These are phyloP conservation scores for Holcopasites calliopsidis DNA, from an alignment of 1,140 invertebrate genomes.

Conservation along the genomic window DNA sequence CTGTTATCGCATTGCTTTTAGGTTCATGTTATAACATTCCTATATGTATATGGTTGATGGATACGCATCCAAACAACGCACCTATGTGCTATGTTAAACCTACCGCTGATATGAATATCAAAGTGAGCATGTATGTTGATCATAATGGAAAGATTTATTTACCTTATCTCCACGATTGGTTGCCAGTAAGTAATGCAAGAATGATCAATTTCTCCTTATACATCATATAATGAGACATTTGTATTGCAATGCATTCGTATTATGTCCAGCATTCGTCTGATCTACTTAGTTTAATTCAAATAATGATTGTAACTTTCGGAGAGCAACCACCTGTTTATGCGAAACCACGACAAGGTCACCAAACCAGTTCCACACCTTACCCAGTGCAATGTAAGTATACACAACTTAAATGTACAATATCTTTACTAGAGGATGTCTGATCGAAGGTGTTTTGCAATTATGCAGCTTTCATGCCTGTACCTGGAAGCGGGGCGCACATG, in stretches of 20 bases:
- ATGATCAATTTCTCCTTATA: neutral
- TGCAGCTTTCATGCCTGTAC: slow-evolving; percentile 84
- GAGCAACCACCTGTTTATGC: slow-evolving; percentile 97
- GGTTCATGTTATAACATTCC: slow-evolving; percentile 97
- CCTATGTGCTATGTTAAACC: slow-evolving; percentile 99
- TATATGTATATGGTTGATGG: slow-evolving; percentile 96
- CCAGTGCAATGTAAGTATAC: slow-evolving; percentile 80
- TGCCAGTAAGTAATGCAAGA: slow-evolving; percentile 83
- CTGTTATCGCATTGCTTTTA: slow-evolving; percentile 68
- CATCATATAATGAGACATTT: neutral
- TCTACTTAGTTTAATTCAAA: slow-evolving; percentile 91
- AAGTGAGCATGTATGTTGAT: slow-evolving; percentile 96
- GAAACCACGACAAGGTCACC: slow-evolving; percentile 81
- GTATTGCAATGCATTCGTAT: neutral
- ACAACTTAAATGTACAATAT: neutral
- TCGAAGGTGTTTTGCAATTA: neutral
- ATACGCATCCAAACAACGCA: slow-evolving; percentile 97
- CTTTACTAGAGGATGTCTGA: neutral
- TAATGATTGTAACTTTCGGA: slow-evolving; percentile 96
- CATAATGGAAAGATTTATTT: slow-evolving; percentile 97
- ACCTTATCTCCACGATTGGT: slow-evolving; percentile 98
- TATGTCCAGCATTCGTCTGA: slow-evolving; percentile 87
- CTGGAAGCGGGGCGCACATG: slow-evolving; percentile 70
- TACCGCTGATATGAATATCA: slow-evolving; percentile 96
- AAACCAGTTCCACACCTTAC: slow-evolving; percentile 81